Base-by-base conservation (phyloP, 1,140 invertebrate species). In the Drosophila cardini region DNA sequence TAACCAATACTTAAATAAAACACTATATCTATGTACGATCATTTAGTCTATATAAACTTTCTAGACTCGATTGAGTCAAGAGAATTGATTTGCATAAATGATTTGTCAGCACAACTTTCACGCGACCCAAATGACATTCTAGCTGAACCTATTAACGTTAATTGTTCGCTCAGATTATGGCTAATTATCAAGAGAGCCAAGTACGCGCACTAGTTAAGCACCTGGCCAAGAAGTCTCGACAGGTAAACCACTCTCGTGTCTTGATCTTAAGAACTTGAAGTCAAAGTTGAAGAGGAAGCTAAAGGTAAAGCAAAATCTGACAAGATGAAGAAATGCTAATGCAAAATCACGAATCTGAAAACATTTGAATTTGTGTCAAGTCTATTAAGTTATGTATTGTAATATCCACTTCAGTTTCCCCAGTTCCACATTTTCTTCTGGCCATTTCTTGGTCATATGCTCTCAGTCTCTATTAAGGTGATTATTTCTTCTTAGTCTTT, bases 321-420 rank as follows among this genome's bases (percentile, higher is more conserved):
- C 15, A 64, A 43, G 67, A 16, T 68, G 53, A 60, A 73, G 64
- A 60, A 68, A 67, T 73, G 56, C 70, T 67, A 72, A 72, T 67
- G 48, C 45, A 72, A 43, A 52, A 72, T 58, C 46, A 61, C n/a
- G 43, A 65, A 80, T 43, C 15, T 67, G 64, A 70, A 86, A 80
- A 63, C 46, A 56, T 84, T n/a, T n/a, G n/a, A n/a, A 84, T 87
- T 89, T 69, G 78, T 87, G 84, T 87, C 84, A 87, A 84, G 80
- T 75, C 73, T 62, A 89, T 89, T 87, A 87, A 84, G 42, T 62
- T 46, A 55, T 40, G 55, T 61, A 57, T 62, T 69, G 63, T 61
- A 74, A 70, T 70, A 55, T 43, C 18, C 43, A 16, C 18, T 9
- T 55, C 52, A 34, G 58, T 60, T 69, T 34, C 53, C 48, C 48